phyloP scores from a whole-genome alignment of 1,140 invertebrate species.

The Zophobas atratus region DNA sequence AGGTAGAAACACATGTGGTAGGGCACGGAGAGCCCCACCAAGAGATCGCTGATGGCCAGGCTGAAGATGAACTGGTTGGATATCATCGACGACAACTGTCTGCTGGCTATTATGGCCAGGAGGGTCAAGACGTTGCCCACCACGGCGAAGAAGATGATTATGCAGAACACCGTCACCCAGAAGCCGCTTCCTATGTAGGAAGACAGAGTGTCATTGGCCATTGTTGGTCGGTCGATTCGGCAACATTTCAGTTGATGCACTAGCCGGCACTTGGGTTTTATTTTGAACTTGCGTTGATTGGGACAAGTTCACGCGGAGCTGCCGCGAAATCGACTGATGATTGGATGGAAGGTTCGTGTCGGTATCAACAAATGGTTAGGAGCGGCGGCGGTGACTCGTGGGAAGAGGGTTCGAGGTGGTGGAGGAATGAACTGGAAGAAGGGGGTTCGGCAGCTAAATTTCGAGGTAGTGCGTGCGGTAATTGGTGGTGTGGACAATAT shows the following conservation, averaged over 20 bases:
- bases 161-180: slow-evolving; percentile 27
- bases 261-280: not conserved
- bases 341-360: too few species aligned
- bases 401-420: too few species aligned
- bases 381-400: too few species aligned
- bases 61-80: slow-evolving; percentile 84
- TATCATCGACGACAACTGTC: slow-evolving; percentile 75
- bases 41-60: slow-evolving; percentile 80
- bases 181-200: slow-evolving; percentile 18
- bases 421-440: too few species aligned
- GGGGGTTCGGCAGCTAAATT: too few species aligned
- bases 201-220: not conserved
- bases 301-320: too few species aligned
- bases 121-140: slow-evolving; percentile 82
- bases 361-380: too few species aligned
- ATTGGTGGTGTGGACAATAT: too few species aligned
- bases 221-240: slow-evolving; percentile 14
- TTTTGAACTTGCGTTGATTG: too few species aligned
- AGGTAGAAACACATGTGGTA: slow-evolving; percentile 83
- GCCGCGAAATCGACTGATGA: too few species aligned
- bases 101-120: slow-evolving; percentile 77
- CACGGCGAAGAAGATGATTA: slow-evolving; percentile 76
- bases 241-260: slow-evolving; percentile 21
- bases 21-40: slow-evolving; percentile 81
- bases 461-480: too few species aligned